Base-by-base conservation (phyloP, 1,140 invertebrate genomes). In the Papilio helenus region DNA sequence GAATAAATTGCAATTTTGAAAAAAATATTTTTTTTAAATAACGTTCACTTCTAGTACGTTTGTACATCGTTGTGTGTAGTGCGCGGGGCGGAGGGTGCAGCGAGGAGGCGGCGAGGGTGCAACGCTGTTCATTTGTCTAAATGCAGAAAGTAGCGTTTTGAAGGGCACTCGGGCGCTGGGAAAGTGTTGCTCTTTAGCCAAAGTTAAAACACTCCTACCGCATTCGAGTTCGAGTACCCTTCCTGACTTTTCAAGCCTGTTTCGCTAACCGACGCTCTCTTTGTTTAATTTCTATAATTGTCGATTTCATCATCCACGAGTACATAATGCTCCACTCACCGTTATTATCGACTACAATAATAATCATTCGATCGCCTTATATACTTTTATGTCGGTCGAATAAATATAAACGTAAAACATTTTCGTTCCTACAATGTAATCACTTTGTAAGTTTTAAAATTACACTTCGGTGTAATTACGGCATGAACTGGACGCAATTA, bases 91-190 rank as follows among this genome's bases (percentile, higher is more conserved):
- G 73, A 72, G 81, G 91, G 91, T 92, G 91, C 88, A 89, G 46
- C 46, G 46, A 49, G 46, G n/a, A 18, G 61, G 61, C 61, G 71
- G 73, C 76, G 81, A 92, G 91, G 92, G 91, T 89, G 91, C 91
- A 89, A 85, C 90, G 91, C 87, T 94, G 92, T 92, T 94, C 93
- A 93, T 94, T 94, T 94, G 90, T 93, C 91, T 94, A 93, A 93
- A 92, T 89, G 91, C 91, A 90, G 55, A 77, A 77, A 77, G 89
- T 90, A 89, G 88, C 91, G 78, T 84, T 92, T 85, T 89, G 88
- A 88, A 92, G 90, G 86, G 87, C 88, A 85, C 88, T 90, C 82
- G 72, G 80, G 87, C 88, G 88, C 90, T 92, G 92, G 90, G 92
- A 94, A 94, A 93, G 90, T 94, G 90, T 94, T 93, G 93, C 93